Evolutionary conservation across 2,888 invertebrate species (phyloP).

Genomic region (Lissonota sp.): DNA sequence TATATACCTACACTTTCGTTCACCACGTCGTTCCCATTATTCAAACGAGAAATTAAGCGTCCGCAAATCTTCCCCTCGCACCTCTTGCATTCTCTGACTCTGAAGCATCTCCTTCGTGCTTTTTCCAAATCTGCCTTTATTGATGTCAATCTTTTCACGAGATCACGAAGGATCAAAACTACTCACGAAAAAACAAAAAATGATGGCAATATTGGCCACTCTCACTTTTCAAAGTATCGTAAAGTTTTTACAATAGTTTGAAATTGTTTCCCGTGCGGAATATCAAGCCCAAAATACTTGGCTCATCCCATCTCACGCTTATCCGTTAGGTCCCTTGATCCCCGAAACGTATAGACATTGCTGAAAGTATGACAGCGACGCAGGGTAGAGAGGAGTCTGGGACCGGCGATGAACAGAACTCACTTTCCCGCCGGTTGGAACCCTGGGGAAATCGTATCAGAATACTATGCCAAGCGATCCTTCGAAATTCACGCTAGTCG

Average conservation of each 20-base stretch:
- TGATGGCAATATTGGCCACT: constrained; percentile 10
- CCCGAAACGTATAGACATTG: constrained; percentile 45
- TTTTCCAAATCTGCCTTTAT: constrained; percentile 37
- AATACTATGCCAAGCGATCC: constrained; percentile 70
- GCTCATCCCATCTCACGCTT: constrained; percentile 6
- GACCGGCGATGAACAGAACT: constrained; percentile 44
- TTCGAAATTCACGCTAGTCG: constrained; percentile 63
- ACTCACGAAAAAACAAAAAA: neutral
- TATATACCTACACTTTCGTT: constrained; percentile 13
- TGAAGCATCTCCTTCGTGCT: neutral
- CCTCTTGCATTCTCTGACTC: constrained; percentile 39
- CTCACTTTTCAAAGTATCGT: neutral
- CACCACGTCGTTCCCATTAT: constrained; percentile 69
- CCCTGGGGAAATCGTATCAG: constrained; percentile 75
- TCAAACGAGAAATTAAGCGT: constrained; percentile 73
- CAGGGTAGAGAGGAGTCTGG: constrained; percentile 20
- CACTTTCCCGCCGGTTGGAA: constrained; percentile 57
- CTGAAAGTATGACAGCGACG: constrained; percentile 25
- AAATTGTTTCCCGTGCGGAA: neutral
- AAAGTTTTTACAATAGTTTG: neutral
- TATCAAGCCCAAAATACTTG: neutral
- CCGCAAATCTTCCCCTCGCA: constrained; percentile 45
- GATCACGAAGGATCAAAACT: neutral
- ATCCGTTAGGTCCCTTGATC: constrained; percentile 58
- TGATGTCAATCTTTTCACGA: constrained; percentile 13